Base-by-base conservation (phyloP, 2,113 vertebrate genomes). In the Clarias gariepinus region DNA sequence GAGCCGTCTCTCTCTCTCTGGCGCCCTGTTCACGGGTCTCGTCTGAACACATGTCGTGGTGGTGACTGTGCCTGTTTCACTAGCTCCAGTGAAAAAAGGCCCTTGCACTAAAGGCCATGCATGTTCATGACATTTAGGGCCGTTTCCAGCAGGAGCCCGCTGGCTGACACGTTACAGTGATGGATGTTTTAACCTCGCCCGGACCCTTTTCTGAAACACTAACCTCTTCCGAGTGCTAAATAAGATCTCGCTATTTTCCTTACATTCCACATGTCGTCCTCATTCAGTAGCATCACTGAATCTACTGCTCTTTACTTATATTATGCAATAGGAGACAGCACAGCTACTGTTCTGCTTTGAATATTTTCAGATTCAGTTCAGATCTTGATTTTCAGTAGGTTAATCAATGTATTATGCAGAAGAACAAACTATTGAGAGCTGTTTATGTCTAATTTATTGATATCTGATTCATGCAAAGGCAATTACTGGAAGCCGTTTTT, bases 31-130 rank as follows among this genome's bases (percentile, higher is more conserved):
- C 79, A 63, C 68, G 74, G 53, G 60, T 81, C 53, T 69, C 2
- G 66, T 86, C 85, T 81, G 78, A 86, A 33, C 85, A 86, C 85
- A 86, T 86, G 85, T 55, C 28, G 84, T 28, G 78, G 85, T 47
- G 77, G 23, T 21, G 78, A 73, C 78, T 86, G 64, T 23, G 78
- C 19, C 85, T 73, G 36, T 41, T 19, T 79, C 66, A 53, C 85
- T 52, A 81, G 66, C n/a, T 79, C 36, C 74, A 78, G 41, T 81
- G 85, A 61, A 81, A 71, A 85, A 53, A 11, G 74, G 84, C 74
- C 74, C 79, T 86, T 79, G 71, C 41, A 52, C 55, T 86, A 86
- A 82, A 86, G 66, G 18, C 66, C n/a, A 36, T 82, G 57, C 57
- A n/a, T 18, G 7, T 57, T 82, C n/a, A 0, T 82, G 85, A 86